Conservation (phyloP, 2,113 vertebrate species). For the Panthera leo region DNA sequence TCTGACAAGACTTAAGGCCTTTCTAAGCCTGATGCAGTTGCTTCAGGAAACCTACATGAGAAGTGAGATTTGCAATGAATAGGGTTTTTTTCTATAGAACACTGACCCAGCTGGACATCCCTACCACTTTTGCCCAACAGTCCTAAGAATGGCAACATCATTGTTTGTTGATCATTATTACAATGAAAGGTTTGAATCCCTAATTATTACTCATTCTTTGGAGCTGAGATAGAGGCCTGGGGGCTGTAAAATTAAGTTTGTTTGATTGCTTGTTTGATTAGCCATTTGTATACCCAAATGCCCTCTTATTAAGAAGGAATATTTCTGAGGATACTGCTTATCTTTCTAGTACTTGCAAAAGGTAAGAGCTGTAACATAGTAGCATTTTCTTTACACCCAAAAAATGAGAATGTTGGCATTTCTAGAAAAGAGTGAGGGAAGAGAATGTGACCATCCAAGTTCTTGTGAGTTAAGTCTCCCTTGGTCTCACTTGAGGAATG, state of each 20-base stretch:
- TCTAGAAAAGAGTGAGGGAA: neutral
- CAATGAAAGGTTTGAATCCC: constrained; percentile 30
- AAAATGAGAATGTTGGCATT: neutral
- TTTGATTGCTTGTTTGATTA: constrained; percentile 70
- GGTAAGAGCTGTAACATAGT: neutral
- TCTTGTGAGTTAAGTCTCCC: neutral
- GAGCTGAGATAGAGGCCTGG: constrained; percentile 34
- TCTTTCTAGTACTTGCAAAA: neutral
- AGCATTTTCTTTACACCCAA: neutral
- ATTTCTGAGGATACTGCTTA: neutral
- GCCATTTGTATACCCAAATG: constrained; percentile 24
- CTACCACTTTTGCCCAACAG: neutral
- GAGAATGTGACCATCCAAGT: neutral
- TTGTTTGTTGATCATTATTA: constrained; percentile 47
- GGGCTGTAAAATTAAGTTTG: constrained; percentile 61
- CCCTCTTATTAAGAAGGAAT: constrained; percentile 11
- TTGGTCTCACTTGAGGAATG: neutral
- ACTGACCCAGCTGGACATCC: neutral
- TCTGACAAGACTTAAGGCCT: neutral
- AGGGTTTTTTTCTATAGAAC: neutral
- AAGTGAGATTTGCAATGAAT: constrained; percentile 43
- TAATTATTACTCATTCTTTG: constrained; percentile 58
- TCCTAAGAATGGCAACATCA: constrained; percentile 49
- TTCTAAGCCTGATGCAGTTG: neutral
- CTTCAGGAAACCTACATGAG: neutral